These are phyloP conservation scores for Nannoperca australis DNA, from an alignment of 2,797 vertebrate species.

Conservation along the genomic window DNA sequence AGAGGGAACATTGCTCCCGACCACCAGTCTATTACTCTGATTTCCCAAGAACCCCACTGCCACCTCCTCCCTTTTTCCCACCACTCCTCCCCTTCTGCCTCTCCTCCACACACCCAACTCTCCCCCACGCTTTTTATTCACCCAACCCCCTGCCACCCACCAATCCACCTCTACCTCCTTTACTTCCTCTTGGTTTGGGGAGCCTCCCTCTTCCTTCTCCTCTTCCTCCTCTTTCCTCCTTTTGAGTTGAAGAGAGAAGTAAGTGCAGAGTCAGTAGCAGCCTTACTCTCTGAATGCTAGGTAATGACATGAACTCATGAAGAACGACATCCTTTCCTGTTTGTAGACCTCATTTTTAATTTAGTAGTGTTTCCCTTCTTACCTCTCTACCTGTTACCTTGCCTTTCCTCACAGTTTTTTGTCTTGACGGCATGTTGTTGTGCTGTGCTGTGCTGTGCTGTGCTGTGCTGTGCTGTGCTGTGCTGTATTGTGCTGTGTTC, in stretches of 20 bases:
- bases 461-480: slow-evolving; percentile 9
- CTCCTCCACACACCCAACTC: slow-evolving; percentile 68
- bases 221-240: slow-evolving; percentile 81
- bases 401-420: slow-evolving; percentile 23
- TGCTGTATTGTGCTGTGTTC: slow-evolving; percentile 14
- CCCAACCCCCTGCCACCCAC: slow-evolving; percentile 54
- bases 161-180: slow-evolving; percentile 64
- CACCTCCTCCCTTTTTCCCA: slow-evolving; percentile 51
- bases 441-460: slow-evolving; percentile 15
- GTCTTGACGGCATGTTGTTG: slow-evolving; percentile 21
- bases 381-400: slow-evolving; percentile 46
- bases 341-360: slow-evolving; percentile 74
- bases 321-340: slow-evolving; percentile 70
- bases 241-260: slow-evolving; percentile 87
- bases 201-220: slow-evolving; percentile 74
- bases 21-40: slow-evolving; percentile 56
- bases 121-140: slow-evolving; percentile 59
- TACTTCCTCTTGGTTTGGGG: slow-evolving; percentile 72
- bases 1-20: slow-evolving; percentile 64
- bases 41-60: slow-evolving; percentile 56
- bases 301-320: slow-evolving; percentile 76
- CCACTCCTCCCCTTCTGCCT: slow-evolving; percentile 48
- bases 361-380: slow-evolving; percentile 59
- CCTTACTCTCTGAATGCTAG: slow-evolving; percentile 86
- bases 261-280: slow-evolving; percentile 87